Percentiles rank a stretch among this genome's conserved stretches.
Conservation (phyloP, 2,888 invertebrate genomes). For the Nephrotoma guestfalica region DNA sequence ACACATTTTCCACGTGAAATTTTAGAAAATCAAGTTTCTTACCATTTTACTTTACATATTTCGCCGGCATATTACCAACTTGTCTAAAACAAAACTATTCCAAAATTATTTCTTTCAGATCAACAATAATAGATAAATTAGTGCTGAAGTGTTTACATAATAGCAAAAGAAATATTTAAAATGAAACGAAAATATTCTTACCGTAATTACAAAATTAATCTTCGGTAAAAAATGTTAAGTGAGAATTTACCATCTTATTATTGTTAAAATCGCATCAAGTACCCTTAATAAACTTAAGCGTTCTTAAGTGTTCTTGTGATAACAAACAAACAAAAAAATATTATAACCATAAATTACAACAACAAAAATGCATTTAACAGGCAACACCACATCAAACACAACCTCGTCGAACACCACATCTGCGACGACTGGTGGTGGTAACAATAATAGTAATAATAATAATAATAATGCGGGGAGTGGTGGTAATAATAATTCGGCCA, state of each 20-base stretch:
- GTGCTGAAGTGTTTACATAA: not conserved
- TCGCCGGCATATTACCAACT: not conserved
- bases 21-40: no score
- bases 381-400: constrained; percentile 14
- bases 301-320: not conserved
- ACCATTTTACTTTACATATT: no score
- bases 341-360: not conserved
- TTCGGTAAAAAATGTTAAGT: not conserved
- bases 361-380: constrained; percentile 19
- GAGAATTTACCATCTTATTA: not conserved
- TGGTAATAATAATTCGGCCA: constrained; percentile 23
- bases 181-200: not conserved
- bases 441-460: constrained; percentile 16
- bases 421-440: constrained; percentile 14
- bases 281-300: not conserved
- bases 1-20: no score
- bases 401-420: constrained; percentile 12
- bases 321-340: not conserved
- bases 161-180: not conserved
- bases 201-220: not conserved
- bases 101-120: not conserved
- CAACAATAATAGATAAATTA: not conserved
- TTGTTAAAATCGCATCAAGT: not conserved
- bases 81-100: not conserved
- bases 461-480: constrained; percentile 15